phyloP scores from a whole-genome alignment of 2,797 vertebrate genomes.

The Pseudochaenichthys georgianus region DNA sequence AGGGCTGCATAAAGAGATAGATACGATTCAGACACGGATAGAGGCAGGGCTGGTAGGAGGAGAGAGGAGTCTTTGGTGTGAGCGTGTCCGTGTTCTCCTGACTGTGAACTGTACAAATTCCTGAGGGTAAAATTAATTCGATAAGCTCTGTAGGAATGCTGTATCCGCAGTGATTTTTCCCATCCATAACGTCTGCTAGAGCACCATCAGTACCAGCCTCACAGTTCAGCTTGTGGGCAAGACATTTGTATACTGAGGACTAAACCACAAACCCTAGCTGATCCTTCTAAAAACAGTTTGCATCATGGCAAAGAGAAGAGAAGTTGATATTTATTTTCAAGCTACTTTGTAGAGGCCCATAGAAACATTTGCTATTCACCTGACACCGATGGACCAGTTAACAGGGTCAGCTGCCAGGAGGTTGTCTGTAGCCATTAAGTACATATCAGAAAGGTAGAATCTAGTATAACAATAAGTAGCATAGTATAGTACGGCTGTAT shows the following conservation, averaged over 20 bases:
- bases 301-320: background rate
- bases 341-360: background rate
- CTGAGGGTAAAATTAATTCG: slow-evolving; percentile 58
- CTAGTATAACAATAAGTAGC: background rate
- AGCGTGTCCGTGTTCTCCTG: slow-evolving; percentile 15
- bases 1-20: slow-evolving; percentile 9
- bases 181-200: slow-evolving; percentile 31
- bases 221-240: slow-evolving; percentile 1
- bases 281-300: background rate
- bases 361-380: slow-evolving; percentile 1
- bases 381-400: slow-evolving; percentile 30
- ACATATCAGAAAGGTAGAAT: slow-evolving; percentile 18
- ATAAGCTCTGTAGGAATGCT: slow-evolving; percentile 66
- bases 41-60: slow-evolving; percentile 9
- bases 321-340: background rate
- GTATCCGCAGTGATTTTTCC: slow-evolving; percentile 42
- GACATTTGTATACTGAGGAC: slow-evolving; percentile 1
- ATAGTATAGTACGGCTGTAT: background rate
- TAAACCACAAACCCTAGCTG: background rate
- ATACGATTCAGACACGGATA: slow-evolving; percentile 17
- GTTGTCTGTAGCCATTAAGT: slow-evolving; percentile 27
- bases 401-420: slow-evolving; percentile 26
- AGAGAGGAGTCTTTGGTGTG: slow-evolving; percentile 7
- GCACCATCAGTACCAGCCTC: slow-evolving; percentile 21
- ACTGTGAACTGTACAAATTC: slow-evolving; percentile 51